A percentile compares a stretch with the other conserved stretches of the same genome.
Evolutionary conservation across 2,797 vertebrate genomes (phyloP).

Genomic region (Gallinago stenura): DNA sequence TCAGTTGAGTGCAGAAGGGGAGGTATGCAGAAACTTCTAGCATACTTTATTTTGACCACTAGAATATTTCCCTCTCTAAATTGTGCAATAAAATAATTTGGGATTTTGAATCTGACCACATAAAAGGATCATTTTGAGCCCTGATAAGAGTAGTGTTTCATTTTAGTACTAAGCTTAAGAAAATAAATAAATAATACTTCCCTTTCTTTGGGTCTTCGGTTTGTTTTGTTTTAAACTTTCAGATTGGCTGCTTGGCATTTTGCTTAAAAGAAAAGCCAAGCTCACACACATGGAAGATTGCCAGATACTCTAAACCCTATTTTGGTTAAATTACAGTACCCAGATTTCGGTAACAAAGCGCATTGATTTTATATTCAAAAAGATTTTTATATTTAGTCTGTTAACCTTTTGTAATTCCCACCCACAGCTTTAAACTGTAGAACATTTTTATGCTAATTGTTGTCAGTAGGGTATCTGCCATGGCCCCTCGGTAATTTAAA

Average conservation of each 20-base stretch:
- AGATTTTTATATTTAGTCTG: constrained; percentile 82
- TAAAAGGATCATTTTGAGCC: neutral
- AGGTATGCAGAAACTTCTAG: neutral
- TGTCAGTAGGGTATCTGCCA: constrained; percentile 77
- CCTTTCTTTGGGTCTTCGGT: constrained; percentile 8
- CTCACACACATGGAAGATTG: constrained; percentile 65
- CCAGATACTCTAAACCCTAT: constrained; percentile 75
- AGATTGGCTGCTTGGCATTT: constrained; percentile 52
- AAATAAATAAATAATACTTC: constrained; percentile 14
- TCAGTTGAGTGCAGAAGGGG: neutral
- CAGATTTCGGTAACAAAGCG: constrained; percentile 74
- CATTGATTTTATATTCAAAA: constrained; percentile 81
- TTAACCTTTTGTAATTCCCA: constrained; percentile 82
- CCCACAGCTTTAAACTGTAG: constrained; percentile 74
- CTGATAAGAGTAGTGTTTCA: neutral
- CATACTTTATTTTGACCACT: neutral
- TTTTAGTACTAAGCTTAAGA: neutral
- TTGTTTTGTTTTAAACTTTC: constrained; percentile 63
- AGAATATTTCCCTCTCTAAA: neutral
- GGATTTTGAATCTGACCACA: neutral
- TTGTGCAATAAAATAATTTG: neutral
- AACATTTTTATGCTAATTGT: constrained; percentile 76
- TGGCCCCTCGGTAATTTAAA: constrained; percentile 68
- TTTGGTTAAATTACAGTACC: constrained; percentile 80
- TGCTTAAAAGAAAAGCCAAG: constrained; percentile 54